A percentile compares a stretch with the other conserved stretches of the same genome.
These are phyloP conservation scores for Dorcus hopei DNA, from an alignment of 2,888 invertebrate genomes.

Conservation along the genomic window DNA sequence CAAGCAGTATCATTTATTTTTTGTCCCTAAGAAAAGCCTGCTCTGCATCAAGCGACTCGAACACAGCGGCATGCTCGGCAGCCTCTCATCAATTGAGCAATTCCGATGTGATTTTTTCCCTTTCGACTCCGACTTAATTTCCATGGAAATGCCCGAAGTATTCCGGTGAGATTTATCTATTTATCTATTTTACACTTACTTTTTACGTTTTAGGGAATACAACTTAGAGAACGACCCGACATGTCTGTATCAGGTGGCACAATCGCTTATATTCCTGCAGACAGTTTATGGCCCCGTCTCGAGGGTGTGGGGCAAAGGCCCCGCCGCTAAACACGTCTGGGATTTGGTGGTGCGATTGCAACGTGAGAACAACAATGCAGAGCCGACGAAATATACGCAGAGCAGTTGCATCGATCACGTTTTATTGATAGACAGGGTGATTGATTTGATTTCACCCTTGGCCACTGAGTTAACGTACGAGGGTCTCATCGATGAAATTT, in stretches of 20 bases:
- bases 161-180: constrained; percentile 58
- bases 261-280: constrained; percentile 81
- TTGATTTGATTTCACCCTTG: constrained; percentile 89
- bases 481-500: constrained; percentile 94
- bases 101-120: constrained; percentile 87
- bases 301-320: constrained; percentile 85
- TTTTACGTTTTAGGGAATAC: constrained; percentile 62
- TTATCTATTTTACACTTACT: too few species aligned
- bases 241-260: constrained; percentile 81
- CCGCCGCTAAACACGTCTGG: constrained; percentile 84
- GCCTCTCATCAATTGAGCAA: constrained; percentile 75
- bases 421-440: constrained; percentile 82
- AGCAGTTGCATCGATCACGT: constrained; percentile 74
- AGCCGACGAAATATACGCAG: constrained; percentile 50
- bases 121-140: constrained; percentile 87
- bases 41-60: constrained; percentile 83
- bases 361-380: constrained; percentile 56
- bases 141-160: constrained; percentile 82
- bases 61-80: constrained; percentile 76
- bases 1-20: constrained; percentile 83
- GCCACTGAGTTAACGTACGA: constrained; percentile 96
- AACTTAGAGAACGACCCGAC: constrained; percentile 87
- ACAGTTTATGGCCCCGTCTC: constrained; percentile 86
- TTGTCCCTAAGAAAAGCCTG: constrained; percentile 83
- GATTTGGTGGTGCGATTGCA: constrained; percentile 76